These are phyloP conservation scores for Salticus scenicus DNA, from an alignment of 2,888 invertebrate species.

Conservation along the genomic window DNA sequence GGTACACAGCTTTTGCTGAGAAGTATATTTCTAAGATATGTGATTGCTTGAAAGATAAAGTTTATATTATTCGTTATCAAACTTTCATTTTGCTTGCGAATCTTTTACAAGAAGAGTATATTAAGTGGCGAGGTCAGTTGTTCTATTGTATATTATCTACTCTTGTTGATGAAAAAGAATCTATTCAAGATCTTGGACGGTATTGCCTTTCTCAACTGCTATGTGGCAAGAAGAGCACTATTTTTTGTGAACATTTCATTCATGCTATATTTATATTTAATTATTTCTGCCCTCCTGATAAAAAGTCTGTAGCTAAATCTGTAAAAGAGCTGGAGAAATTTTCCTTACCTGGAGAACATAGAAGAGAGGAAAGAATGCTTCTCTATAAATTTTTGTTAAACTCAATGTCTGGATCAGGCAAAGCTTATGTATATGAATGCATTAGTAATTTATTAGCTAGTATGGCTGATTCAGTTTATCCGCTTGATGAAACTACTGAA, in stretches of 20 bases:
- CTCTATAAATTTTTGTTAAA: conserved; percentile 85
- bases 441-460: conserved; percentile 78
- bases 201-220: conserved; percentile 83
- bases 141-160: conserved; percentile 81
- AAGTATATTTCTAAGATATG: conserved; percentile 81
- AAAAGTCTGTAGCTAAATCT: conserved; percentile 77
- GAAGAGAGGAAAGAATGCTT: conserved; percentile 78
- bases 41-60: conserved; percentile 80
- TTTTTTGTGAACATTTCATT: conserved; percentile 82
- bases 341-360: conserved; percentile 77
- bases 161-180: conserved; percentile 75
- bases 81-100: conserved; percentile 82
- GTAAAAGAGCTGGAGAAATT: conserved; percentile 77
- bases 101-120: conserved; percentile 83
- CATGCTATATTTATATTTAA: conserved; percentile 85
- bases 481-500: conserved; percentile 76
- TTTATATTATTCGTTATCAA: conserved; percentile 80
- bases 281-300: conserved; percentile 75
- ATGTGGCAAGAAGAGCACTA: conserved; percentile 78
- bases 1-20: conserved; percentile 84
- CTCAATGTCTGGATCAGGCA: conserved; percentile 80
- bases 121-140: conserved; percentile 82
- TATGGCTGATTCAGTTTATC: conserved; percentile 77
- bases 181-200: conserved; percentile 79
- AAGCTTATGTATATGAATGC: conserved; percentile 77